Percentiles rank a stretch among this genome's conserved stretches.
These are phyloP conservation scores for Crypturellus tataupa DNA, from an alignment of 2,797 vertebrate species.

Conservation along the genomic window DNA sequence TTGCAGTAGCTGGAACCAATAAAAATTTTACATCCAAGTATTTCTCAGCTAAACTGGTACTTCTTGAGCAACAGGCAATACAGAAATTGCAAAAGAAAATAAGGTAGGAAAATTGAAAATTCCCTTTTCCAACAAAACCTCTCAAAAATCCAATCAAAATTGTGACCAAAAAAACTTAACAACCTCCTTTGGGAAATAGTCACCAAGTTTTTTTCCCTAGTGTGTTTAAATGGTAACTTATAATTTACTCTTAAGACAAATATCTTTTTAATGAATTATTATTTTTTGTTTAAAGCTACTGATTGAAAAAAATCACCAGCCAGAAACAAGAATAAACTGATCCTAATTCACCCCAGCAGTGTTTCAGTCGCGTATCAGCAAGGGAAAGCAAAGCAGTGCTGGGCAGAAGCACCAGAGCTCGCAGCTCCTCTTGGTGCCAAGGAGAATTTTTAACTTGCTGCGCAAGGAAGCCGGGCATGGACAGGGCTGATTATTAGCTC, in stretches of 20 bases:
- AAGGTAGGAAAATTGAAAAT: neutral
- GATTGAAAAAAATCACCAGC: neutral
- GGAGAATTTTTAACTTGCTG: constrained; percentile 43
- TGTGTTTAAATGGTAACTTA: neutral
- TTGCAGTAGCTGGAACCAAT: neutral
- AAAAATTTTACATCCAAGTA: neutral
- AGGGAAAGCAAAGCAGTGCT: neutral
- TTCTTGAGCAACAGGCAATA: neutral
- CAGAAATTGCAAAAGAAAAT: neutral
- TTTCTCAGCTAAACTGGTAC: neutral
- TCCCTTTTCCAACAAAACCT: rapidly evolving
- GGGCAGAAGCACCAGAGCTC: constrained; percentile 37
- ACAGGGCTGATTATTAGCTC: constrained; percentile 51
- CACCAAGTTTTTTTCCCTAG: neutral
- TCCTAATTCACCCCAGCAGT: neutral
- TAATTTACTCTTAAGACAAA: neutral
- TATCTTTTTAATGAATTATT: neutral
- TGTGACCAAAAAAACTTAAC: neutral
- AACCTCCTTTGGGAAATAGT: neutral
- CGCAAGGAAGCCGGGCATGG: constrained; percentile 29
- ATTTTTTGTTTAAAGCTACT: neutral
- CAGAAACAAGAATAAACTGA: neutral
- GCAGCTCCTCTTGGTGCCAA: constrained; percentile 46
- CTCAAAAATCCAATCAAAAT: neutral
- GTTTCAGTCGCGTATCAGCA: rapidly evolving